Evolutionary conservation across 1,140 invertebrate genomes (phyloP), one percentile per base, ranked within the genome.

Genomic region (Stegodyphus dumicola): DNA sequence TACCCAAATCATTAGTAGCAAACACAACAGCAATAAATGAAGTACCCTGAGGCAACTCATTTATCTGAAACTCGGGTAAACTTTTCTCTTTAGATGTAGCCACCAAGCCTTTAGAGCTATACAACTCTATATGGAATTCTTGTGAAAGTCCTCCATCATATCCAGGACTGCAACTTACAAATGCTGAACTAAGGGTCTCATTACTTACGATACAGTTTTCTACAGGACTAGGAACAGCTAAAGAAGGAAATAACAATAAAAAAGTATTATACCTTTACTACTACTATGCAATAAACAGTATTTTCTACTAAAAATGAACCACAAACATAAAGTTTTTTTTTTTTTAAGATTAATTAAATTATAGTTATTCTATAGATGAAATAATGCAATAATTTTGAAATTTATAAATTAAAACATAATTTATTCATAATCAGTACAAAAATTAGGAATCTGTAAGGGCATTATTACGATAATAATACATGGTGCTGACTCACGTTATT

Each of bases 101-200:
- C 9, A 85, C 52, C 9, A 85, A 18, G 15, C 81, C 81, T 4
- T 10, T 60, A 53, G 77, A 80, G 48, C 54, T 86, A 85, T 94
- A 93, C 66, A 96, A 94, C 91, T 96, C 95, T 75, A 96, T 91
- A 70, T 95, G 91, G 90, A 97, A 97, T 89, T 93, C 93, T 90
- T 96, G 95, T 15, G 94, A 92, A 48, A 96, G 92, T 6, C 95
- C 95, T 15, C 95, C 95, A 88, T 95, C 94, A 88, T 94, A 94
- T 48, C 95, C 95, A 0, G 95, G 93, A 70, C 92, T 90, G 90
- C 95, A 96, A 77, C 92, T 93, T 70, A 96, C 94, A 89, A 77
- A 49, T 6, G 81, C 81, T 56, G 81, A 76, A 51, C 7, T 60
- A 11, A 60, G 54, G 0, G 81, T 85, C 77, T 85, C 81, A 51